Conservation (phyloP, 2,888 invertebrate species). For the Leucoptera coffeella region DNA sequence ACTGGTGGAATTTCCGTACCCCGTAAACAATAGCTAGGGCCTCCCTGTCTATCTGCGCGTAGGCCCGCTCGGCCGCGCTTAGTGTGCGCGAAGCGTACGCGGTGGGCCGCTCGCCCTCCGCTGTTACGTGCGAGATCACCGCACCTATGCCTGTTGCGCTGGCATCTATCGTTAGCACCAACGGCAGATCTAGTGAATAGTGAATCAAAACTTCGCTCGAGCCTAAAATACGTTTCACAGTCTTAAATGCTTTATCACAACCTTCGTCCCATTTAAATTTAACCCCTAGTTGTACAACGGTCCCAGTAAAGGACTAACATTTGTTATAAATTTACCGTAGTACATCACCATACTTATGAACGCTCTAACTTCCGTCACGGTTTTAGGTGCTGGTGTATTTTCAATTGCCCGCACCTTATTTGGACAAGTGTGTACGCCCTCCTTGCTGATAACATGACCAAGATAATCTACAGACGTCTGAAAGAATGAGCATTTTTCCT, state of each 20-base stretch:
- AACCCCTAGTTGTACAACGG: constrained; percentile 5
- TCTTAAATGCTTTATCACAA: constrained; percentile 3
- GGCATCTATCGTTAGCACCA: constrained; percentile 9
- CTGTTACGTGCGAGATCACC: constrained; percentile 1
- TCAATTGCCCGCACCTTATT: constrained; percentile 2
- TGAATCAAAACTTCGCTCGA: constrained; percentile 2
- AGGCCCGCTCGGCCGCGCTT: not conserved
- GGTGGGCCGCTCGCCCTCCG: not conserved
- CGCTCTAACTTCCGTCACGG: not conserved
- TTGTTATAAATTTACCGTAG: constrained; percentile 1
- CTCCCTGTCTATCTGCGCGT: constrained; percentile 5
- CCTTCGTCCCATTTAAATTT: constrained; percentile 7
- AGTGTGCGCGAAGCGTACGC: constrained; percentile 1
- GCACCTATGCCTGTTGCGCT: constrained; percentile 1
- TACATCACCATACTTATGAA: constrained; percentile 1
- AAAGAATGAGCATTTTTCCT: not conserved
- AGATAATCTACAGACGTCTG: no score
- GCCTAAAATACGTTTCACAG: constrained; percentile 1
- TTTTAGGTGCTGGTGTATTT: not conserved
- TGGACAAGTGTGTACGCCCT: constrained; percentile 1
- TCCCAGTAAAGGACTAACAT: not conserved
- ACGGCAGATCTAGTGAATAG: constrained; percentile 2
- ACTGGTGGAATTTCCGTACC: constrained; percentile 1
- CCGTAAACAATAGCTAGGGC: constrained; percentile 6
- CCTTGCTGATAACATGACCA: not conserved